Evolutionary conservation across 2,113 vertebrate genomes (phyloP), one percentile per base, ranked within the genome.

Genomic region (Noctilio leporinus): DNA sequence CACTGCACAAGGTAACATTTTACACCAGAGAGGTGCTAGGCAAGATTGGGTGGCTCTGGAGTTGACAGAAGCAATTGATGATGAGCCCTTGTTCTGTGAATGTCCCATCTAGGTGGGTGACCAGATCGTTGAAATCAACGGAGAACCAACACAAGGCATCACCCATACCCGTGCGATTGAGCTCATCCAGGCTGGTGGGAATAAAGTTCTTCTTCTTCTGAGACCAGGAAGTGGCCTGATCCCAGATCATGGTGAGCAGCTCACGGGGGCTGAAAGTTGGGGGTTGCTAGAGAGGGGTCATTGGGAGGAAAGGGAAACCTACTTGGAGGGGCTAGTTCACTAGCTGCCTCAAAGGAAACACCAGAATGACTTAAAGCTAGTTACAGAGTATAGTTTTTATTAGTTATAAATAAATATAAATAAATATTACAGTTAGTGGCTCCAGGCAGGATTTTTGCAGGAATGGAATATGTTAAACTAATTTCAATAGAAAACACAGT

Each of bases 101-200:
- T 97, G 35, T 96, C 95, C 57, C 88, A 15, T 0, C 90, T 97
- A 99, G 99, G 99, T 99, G 45, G 99, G 99, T 53, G 99, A 99
- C 98, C 99, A 99, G 97, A 99, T 99, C 5, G 99, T 99, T 93
- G 99, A 99, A 98, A 99, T 99, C 96, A 99, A 99, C 6, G 99
- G 99, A 26, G 99, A 99, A 88, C 99, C 99, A 82, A 99, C 99
- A 0, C 99, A 99, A 97, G 99, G 99, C 95, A 99, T 99, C 98
- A 99, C 99, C 40, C 99, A 99, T 96, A 99, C 99, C 0, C 98
- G 99, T 86, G 99, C 99, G 3, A 99, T 99, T 5, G 99, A 99
- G 97, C 98, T 99, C 96, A 99, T 99, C 96, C 99, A 99, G 97
- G 99, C 99, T 2, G 99, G 99, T 35, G 99, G 99, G 88, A 99